Conservation (phyloP, 2,797 vertebrate genomes). For the Gymnothorax javanicus region DNA sequence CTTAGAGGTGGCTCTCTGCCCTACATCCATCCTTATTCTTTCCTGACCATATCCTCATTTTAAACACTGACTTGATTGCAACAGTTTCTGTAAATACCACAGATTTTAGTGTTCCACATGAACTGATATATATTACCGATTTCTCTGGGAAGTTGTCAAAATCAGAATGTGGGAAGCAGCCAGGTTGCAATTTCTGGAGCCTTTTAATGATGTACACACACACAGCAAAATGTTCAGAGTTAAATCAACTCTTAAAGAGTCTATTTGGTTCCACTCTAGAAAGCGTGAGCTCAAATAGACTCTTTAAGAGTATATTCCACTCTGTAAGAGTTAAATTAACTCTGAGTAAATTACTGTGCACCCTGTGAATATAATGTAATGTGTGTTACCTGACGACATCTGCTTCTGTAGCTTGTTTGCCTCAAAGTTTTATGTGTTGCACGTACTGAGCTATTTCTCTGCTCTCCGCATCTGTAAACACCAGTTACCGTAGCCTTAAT, state of each 20-base stretch:
- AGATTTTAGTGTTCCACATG: not conserved
- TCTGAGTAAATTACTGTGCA: no score
- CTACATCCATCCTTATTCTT: not conserved
- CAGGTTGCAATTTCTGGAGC: not conserved
- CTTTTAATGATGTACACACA: not conserved
- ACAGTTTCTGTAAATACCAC: not conserved
- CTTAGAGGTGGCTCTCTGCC: slow-evolving; percentile 43
- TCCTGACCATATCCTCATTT: not conserved
- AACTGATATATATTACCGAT: not conserved
- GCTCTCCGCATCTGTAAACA: no score
- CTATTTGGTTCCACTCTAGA: no score
- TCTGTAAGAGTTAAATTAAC: no score
- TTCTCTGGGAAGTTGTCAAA: not conserved
- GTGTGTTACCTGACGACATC: not conserved
- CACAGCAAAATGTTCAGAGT: no score
- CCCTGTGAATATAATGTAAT: not conserved
- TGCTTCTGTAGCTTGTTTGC: no score
- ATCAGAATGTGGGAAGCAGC: not conserved
- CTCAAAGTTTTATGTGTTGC: no score
- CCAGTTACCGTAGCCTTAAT: no score
- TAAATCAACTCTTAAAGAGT: no score
- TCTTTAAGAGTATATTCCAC: no score
- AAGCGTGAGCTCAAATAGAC: no score
- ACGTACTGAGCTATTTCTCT: no score
- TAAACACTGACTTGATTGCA: not conserved